Conservation (phyloP, 2,797 vertebrate genomes). For the Discoglossus pictus region DNA sequence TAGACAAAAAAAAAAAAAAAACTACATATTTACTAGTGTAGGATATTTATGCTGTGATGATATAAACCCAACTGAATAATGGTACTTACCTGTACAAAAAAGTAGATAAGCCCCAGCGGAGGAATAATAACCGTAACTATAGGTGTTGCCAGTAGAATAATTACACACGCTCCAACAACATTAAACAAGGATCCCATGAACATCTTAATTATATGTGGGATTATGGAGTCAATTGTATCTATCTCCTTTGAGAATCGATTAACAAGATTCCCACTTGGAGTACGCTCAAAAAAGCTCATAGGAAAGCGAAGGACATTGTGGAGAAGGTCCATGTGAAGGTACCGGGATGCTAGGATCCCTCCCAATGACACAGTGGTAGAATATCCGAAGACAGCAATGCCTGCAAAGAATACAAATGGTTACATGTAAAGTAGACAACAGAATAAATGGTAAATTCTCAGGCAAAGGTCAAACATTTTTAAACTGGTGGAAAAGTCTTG, state of each 20-base stretch:
- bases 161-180: slow-evolving; percentile 78
- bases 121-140: slow-evolving; percentile 84
- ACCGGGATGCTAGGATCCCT: slow-evolving; percentile 86
- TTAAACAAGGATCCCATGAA: slow-evolving; percentile 92
- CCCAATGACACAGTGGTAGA: slow-evolving; percentile 87
- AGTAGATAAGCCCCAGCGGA: slow-evolving; percentile 85
- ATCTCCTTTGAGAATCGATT: slow-evolving; percentile 96
- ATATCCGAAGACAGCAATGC: slow-evolving; percentile 84
- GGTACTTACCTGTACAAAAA: slow-evolving; percentile 88
- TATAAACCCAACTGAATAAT: no score
- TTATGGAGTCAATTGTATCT: slow-evolving; percentile 89
- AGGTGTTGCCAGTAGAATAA: slow-evolving; percentile 89
- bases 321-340: slow-evolving; percentile 84
- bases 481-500: no score
- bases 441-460: no score
- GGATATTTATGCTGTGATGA: no score
- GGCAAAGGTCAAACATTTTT: no score
- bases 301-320: slow-evolving; percentile 85
- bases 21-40: no score
- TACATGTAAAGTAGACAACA: no score
- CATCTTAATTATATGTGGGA: slow-evolving; percentile 93
- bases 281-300: slow-evolving; percentile 92
- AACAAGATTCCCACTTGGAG: slow-evolving; percentile 92
- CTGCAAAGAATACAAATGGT: slow-evolving; percentile 61
- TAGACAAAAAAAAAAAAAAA: no score